These are phyloP conservation scores for Cydia pomonella DNA, from an alignment of 1,140 invertebrate species.

Conservation along the genomic window DNA sequence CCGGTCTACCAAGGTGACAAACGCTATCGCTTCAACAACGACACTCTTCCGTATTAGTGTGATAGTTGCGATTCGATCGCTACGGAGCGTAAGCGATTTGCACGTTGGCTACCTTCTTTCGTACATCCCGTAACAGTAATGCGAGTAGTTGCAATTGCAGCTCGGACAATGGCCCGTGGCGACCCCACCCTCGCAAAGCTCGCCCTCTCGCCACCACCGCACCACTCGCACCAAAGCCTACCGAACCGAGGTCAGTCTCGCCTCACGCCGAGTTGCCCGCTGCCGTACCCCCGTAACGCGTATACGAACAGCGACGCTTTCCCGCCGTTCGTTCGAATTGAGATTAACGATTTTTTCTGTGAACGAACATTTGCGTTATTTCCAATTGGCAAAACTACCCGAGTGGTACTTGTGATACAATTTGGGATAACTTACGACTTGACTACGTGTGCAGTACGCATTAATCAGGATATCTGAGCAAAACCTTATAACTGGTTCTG, in stretches of 20 bases:
- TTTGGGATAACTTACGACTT: constrained; percentile 5
- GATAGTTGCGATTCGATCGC: too few relatives aligned
- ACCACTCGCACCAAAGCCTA: not conserved
- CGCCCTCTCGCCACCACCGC: constrained; percentile 17
- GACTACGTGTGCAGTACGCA: not conserved
- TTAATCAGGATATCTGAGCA: too few relatives aligned
- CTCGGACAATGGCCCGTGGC: constrained; percentile 21
- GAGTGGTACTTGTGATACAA: constrained; percentile 24
- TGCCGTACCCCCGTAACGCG: constrained; percentile 16
- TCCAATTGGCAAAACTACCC: constrained; percentile 23
- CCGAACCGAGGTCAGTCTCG: constrained; percentile 13
- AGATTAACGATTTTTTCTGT: not conserved
- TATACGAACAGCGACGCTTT: not conserved
- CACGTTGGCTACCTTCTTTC: too few relatives aligned
- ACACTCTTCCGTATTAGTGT: too few relatives aligned
- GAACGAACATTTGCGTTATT: not conserved
- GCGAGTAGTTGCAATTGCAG: constrained; percentile 16
- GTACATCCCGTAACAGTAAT: too few relatives aligned
- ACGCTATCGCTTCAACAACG: too few relatives aligned
- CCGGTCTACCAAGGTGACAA: too few relatives aligned
- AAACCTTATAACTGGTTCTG: too few relatives aligned
- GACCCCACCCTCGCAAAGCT: constrained; percentile 30
- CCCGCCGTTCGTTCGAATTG: constrained; percentile 12
- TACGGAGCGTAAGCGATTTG: too few relatives aligned
- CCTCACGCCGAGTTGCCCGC: not conserved